Percentiles rank a stretch among this genome's conserved stretches.
phyloP scores from a whole-genome alignment of 2,797 vertebrate species.

The Glyptemys insculpta region DNA sequence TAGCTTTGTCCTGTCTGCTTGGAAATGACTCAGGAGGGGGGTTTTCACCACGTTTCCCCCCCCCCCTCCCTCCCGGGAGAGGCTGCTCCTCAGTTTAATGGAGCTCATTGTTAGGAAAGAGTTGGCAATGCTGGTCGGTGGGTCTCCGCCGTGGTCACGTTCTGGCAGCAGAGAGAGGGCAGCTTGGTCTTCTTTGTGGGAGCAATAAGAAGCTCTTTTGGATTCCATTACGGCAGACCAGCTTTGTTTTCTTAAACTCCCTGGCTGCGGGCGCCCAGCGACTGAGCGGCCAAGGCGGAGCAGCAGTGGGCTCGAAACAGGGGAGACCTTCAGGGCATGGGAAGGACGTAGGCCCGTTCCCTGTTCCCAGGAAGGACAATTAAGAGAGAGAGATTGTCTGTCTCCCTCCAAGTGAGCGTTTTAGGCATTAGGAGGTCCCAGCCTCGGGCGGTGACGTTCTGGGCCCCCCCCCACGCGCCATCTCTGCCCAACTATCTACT shows the following conservation, averaged over 20 bases:
- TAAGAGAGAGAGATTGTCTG: background rate
- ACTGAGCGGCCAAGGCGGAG: background rate
- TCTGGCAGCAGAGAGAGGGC: constrained; percentile 2
- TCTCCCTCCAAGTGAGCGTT: background rate
- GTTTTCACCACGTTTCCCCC: background rate
- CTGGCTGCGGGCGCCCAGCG: constrained; percentile 10
- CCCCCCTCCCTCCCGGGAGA: background rate
- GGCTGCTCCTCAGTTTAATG: background rate
- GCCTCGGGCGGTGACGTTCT: background rate
- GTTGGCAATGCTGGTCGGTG: background rate
- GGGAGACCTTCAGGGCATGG: background rate
- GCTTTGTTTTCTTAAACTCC: constrained; percentile 4
- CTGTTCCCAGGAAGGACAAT: background rate
- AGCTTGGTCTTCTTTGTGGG: constrained; percentile 14
- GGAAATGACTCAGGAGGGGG: background rate
- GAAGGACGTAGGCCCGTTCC: background rate
- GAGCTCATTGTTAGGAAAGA: constrained; percentile 6
- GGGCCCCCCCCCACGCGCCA: background rate
- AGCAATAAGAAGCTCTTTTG: constrained; percentile 41
- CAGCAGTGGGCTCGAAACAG: background rate
- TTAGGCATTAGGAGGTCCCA: background rate
- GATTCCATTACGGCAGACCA: constrained; percentile 10
- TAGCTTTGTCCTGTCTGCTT: background rate
- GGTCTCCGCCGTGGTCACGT: background rate
- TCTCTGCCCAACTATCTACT: background rate